Evolutionary conservation across 2,888 invertebrate genomes (phyloP), one percentile per base, ranked within the genome.

Genomic region (Camptogramma bilineatum): DNA sequence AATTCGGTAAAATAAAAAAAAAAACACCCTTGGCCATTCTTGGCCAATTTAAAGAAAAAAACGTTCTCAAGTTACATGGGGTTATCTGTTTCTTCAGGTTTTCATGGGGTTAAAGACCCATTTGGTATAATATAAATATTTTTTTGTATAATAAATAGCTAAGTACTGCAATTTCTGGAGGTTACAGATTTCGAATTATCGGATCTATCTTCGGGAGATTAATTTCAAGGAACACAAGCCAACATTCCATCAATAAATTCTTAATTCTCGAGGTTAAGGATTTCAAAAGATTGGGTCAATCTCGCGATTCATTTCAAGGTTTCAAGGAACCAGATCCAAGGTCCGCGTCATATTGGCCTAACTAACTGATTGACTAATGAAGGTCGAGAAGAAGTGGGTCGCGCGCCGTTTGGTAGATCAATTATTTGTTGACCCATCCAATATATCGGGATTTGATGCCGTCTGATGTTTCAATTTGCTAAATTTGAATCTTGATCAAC

Each of bases 401-500:
- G 74, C 76, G 74, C 73, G 73, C 52, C 60, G 60, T 68, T 66
- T 68, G 62, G 66, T 62, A 68, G 82, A 76, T 87, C 88, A 90
- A 90, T 88, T 87, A 83, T 80, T 76, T 80, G 81, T 87, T 90
- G 85, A 88, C 89, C 88, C 74, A 61, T 62, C 44, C 66, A 52
- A 60, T 61, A 66, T 82, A 88, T 88, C 82, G 87, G 79, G 83
- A 85, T 86, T 82, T 79, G 79, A 88, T 88, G 77, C 58, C 79
- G 70, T 73, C 68, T 78, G 75, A 73, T 75, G 72, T 72, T 56
- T 81, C 77, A 79, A 82, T 81, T 74, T 78, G 64, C 69, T 60
- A 56, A 65, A 73, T 39, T 62, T 18, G 10, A 13, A 13, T 13
- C 13, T 13, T 39, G 34, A 13, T 13, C 9, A 28, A 28, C 4